phyloP scores from a whole-genome alignment of 1,140 invertebrate species.

The Amphibalanus amphitrite region DNA sequence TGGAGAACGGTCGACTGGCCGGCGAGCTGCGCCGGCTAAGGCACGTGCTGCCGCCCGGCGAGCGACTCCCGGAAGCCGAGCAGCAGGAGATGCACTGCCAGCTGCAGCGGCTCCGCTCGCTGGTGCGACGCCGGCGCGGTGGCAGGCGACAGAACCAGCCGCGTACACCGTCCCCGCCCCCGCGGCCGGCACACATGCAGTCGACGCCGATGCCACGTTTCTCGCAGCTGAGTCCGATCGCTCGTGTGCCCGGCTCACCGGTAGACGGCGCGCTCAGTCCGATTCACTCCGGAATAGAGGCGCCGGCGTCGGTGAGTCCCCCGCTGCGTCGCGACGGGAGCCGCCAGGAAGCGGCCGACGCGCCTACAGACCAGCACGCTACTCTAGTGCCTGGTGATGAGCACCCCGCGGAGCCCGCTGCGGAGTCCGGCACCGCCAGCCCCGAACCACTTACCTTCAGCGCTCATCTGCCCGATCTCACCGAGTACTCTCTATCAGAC shows the following conservation, averaged over 20 bases:
- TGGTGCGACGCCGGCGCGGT: constrained; percentile 42
- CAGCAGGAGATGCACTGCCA: constrained; percentile 67
- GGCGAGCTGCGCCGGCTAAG: constrained; percentile 82
- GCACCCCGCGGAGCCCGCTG: no score
- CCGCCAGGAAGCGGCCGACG: no score
- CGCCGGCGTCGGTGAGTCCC: background rate
- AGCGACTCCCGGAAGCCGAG: constrained; percentile 82
- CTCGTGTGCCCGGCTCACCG: background rate
- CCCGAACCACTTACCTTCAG: background rate
- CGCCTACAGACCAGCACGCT: no score
- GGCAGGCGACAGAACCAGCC: background rate
- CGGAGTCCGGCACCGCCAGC: background rate
- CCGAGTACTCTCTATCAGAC: background rate
- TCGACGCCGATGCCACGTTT: background rate
- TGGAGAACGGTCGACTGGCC: constrained; percentile 47
- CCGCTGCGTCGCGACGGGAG: background rate
- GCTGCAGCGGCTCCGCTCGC: constrained; percentile 70
- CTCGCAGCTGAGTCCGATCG: background rate
- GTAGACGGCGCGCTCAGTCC: background rate
- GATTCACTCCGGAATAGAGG: no score
- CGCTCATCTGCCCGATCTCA: background rate
- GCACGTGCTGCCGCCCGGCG: constrained; percentile 94
- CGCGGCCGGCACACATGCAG: background rate
- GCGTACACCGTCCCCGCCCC: background rate
- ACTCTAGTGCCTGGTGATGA: no score